Percentiles rank a stretch among this genome's conserved stretches.
Conservation (phyloP, 1,140 invertebrate species). For the Radopholus similis region DNA sequence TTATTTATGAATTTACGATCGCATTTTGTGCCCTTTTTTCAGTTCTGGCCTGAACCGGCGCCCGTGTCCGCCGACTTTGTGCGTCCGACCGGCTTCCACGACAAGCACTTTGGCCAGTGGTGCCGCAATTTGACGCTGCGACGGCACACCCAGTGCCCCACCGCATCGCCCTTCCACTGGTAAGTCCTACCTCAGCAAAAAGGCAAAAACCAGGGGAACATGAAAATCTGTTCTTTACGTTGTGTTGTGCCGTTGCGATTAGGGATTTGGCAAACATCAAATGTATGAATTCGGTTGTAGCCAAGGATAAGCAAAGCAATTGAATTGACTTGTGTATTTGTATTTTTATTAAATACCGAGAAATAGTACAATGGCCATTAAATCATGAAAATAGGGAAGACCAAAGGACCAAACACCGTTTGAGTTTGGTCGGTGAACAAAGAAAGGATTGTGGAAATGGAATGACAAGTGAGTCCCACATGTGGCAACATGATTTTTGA, state of each 20-base stretch:
- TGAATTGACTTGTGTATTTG: not conserved
- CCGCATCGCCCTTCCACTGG: constrained; percentile 45
- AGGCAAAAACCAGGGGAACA: not conserved
- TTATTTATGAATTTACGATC: not conserved
- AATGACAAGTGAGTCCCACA: too few relatives aligned
- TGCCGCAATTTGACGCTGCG: constrained; percentile 37
- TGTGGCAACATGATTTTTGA: not conserved
- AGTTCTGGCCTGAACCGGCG: constrained; percentile 10
- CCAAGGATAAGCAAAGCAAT: not conserved
- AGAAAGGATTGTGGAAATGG: too few relatives aligned
- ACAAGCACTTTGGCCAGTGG: constrained; percentile 45
- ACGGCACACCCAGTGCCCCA: constrained; percentile 47
- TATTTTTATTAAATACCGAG: not conserved
- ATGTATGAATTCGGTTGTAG: not conserved
- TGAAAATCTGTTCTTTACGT: not conserved
- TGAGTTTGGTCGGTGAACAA: too few relatives aligned
- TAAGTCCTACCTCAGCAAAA: not conserved
- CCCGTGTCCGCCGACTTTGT: constrained; percentile 1
- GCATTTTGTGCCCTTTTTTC: not conserved
- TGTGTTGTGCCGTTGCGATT: not conserved
- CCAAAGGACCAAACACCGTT: too few relatives aligned
- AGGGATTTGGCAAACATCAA: not conserved
- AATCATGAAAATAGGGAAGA: too few relatives aligned
- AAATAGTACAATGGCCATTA: too few relatives aligned
- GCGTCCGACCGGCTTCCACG: constrained; percentile 18